Percentiles rank a stretch among this genome's conserved stretches.
phyloP scores from a whole-genome alignment of 2,888 invertebrate genomes.

The Rugalucina vietnamica region DNA sequence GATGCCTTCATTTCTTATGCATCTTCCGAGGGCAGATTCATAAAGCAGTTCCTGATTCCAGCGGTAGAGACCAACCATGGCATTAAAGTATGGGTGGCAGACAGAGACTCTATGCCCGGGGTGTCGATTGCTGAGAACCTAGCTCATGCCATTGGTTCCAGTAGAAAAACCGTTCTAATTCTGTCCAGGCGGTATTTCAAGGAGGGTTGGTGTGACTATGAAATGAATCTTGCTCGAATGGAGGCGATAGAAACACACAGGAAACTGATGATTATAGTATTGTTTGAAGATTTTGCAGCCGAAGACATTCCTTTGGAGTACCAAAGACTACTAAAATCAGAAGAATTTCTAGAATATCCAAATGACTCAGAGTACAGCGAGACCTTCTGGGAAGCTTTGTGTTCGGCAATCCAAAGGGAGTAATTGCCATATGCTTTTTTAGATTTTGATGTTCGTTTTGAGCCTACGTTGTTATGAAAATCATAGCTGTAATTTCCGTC shows the following conservation, averaged over 20 bases:
- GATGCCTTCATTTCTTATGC: slow-evolving; percentile 60
- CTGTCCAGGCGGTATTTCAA: slow-evolving; percentile 44
- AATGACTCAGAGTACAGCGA: slow-evolving; percentile 10
- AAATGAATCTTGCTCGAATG: slow-evolving; percentile 55
- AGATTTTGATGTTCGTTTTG: too few species aligned
- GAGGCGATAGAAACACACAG: slow-evolving; percentile 45
- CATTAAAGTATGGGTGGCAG: slow-evolving; percentile 47
- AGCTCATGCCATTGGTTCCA: slow-evolving; percentile 48
- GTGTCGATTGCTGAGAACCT: slow-evolving; percentile 52
- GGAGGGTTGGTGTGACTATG: slow-evolving; percentile 58
- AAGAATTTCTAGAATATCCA: slow-evolving; percentile 45
- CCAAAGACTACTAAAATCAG: slow-evolving; percentile 30
- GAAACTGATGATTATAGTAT: slow-evolving; percentile 44
- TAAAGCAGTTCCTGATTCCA: slow-evolving; percentile 48
- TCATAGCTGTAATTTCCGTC: too few species aligned
- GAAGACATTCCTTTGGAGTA: slow-evolving; percentile 33
- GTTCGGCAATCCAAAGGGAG: background rate
- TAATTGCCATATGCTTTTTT: too few species aligned
- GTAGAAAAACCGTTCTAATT: slow-evolving; percentile 52
- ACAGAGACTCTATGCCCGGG: slow-evolving; percentile 54
- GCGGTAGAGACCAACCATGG: slow-evolving; percentile 36
- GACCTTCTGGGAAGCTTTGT: slow-evolving; percentile 41
- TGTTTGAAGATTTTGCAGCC: slow-evolving; percentile 31
- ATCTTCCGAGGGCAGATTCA: slow-evolving; percentile 27
- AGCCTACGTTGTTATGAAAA: too few species aligned